Evolutionary conservation across 1,140 invertebrate genomes (phyloP), one percentile per base, ranked within the genome.

Genomic region (Formica selysi): DNA sequence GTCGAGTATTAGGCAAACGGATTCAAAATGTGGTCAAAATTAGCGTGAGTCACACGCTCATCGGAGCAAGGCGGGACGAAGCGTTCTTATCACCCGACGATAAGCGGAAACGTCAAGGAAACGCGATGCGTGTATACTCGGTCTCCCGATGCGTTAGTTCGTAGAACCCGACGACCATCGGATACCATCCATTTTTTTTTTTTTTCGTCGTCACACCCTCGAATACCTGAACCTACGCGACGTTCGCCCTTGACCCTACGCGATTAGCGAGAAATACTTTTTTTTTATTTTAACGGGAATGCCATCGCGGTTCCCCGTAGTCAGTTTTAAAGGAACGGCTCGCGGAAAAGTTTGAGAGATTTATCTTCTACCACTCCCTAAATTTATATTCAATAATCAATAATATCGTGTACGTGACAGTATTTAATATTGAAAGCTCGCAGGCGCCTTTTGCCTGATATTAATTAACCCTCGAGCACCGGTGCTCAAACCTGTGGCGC

Each of bases 11-110:
- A 29, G 11, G 11, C 51, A n/a, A 38, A n/a, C n/a, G 11, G 54
- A 22, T 48, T 85, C 73, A 22, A 64, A 85, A 84, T 76, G n/a
- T 22, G 29, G 29, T 87, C 86, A 62, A 85, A 89, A 89, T 85
- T 80, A 85, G 29, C 70, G 41, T 85, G 80, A 87, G 80, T 87
- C 80, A 84, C 29, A 62, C 11, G 10, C 44, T 71, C 59, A 32
- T 2, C 59, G 19, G 10, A 54, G 64, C 13, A 67, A 80, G 62
- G 70, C 76, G 76, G 79, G 59, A 80, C 68, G 48, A 57, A 57
- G 36, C 41, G 41, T 2, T 80, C 51, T 89, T 78, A 80, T 87
- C 87, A 61, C 19, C 16, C 36, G 26, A 13, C 44, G 86, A 85
- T 85, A 88, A 88, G 67, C 84, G 16, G 7, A 76, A 76, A 76